Percentiles rank a stretch among this genome's conserved stretches.
Evolutionary conservation across 2,797 vertebrate species (phyloP).

Genomic region (Emydoidea blandingii): DNA sequence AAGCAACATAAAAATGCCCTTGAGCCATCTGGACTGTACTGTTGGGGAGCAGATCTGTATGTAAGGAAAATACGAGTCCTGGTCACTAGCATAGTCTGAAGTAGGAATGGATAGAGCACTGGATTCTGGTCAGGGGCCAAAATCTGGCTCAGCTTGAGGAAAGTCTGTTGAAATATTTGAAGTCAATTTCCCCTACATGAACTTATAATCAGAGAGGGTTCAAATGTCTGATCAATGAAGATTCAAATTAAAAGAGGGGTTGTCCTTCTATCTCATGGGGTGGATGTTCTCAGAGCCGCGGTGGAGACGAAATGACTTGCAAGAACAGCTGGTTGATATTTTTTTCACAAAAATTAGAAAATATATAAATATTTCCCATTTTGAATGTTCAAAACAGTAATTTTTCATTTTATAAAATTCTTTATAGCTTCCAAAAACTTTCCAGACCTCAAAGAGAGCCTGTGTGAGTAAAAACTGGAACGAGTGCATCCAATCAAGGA

Average conservation of each 20-base stretch:
- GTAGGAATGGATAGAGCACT: background rate
- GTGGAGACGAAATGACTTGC: background rate
- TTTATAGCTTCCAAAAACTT: background rate
- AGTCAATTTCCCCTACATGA: background rate
- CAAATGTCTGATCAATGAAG: background rate
- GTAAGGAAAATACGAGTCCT: background rate
- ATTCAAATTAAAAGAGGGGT: background rate
- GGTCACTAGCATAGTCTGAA: background rate
- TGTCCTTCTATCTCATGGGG: background rate
- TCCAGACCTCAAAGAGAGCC: background rate
- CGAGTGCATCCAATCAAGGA: background rate
- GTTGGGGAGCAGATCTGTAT: background rate
- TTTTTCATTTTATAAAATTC: background rate
- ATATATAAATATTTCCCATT: background rate
- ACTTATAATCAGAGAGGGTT: background rate
- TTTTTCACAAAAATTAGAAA: background rate
- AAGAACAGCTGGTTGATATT: background rate
- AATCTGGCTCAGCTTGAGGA: background rate
- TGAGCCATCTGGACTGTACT: background rate
- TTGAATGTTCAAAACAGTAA: background rate
- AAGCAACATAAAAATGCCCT: background rate
- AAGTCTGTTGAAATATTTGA: background rate
- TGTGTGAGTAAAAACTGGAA: background rate
- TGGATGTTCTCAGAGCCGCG: background rate
- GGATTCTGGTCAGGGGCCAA: background rate